Evolutionary conservation across 2,888 invertebrate genomes (phyloP).

Genomic region (Hololepta plana): DNA sequence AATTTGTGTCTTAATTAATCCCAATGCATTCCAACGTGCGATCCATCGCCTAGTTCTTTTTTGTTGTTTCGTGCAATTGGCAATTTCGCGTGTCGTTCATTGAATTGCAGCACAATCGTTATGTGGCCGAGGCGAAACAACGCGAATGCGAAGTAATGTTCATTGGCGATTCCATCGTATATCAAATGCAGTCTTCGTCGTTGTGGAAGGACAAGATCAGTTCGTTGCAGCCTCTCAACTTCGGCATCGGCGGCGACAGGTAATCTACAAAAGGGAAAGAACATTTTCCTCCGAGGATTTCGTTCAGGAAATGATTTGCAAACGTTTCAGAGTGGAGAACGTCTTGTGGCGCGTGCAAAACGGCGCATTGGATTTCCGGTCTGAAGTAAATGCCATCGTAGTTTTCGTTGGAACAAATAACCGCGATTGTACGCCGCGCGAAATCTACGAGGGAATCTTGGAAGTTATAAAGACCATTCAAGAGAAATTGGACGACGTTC

Average conservation of each 20-base stretch:
- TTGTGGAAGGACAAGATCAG: conserved; percentile 46
- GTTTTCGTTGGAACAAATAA: conserved; percentile 50
- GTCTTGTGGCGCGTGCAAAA: conserved; percentile 49
- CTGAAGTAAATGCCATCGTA: conserved; percentile 47
- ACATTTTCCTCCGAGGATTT: background rate
- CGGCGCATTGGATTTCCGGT: conserved; percentile 46
- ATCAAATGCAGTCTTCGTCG: conserved; percentile 37
- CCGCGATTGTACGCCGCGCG: conserved; percentile 36
- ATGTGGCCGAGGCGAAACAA: conserved; percentile 39
- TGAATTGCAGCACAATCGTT: no score
- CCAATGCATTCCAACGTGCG: no score
- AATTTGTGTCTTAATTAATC: no score
- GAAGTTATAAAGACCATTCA: conserved; percentile 37
- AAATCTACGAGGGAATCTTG: conserved; percentile 41
- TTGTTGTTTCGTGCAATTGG: no score
- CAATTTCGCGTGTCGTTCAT: no score
- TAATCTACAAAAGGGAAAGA: conserved; percentile 9
- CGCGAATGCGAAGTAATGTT: conserved; percentile 45
- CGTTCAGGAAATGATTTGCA: background rate
- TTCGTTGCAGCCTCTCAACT: conserved; percentile 49
- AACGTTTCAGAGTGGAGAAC: conserved; percentile 35
- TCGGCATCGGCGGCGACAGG: conserved; percentile 50
- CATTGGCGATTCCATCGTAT: conserved; percentile 48
- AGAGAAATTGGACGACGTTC: conserved; percentile 34
- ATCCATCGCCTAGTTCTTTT: no score